phyloP scores from a whole-genome alignment of 2,113 vertebrate genomes.

The Nerophis ophidion region DNA sequence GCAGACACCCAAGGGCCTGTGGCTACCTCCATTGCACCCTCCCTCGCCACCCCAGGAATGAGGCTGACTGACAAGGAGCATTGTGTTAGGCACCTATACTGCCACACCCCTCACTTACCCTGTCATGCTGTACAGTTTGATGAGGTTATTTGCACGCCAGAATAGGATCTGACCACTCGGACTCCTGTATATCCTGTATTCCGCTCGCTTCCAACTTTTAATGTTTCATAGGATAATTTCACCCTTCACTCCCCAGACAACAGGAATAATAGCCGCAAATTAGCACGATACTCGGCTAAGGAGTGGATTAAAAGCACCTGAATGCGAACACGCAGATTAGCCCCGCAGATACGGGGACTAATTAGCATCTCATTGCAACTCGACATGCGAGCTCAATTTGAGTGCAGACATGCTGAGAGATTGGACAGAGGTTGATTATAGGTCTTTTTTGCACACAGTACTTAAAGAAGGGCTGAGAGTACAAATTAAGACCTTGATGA shows the following conservation, averaged over 20 bases:
- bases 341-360: constrained; percentile 62
- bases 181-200: constrained; percentile 20
- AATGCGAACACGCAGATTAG: constrained; percentile 66
- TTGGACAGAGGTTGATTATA: constrained; percentile 68
- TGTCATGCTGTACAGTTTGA: constrained; percentile 70
- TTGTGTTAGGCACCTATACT: constrained; percentile 81
- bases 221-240: constrained; percentile 38
- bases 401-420: constrained; percentile 63
- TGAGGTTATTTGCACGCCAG: constrained; percentile 64
- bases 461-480: constrained; percentile 62
- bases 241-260: constrained; percentile 35
- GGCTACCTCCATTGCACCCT: constrained; percentile 62
- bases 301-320: constrained; percentile 68
- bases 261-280: constrained; percentile 44
- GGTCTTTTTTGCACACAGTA: constrained; percentile 65
- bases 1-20: constrained; percentile 69
- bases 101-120: constrained; percentile 87
- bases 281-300: constrained; percentile 42
- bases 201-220: constrained; percentile 29
- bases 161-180: constrained; percentile 40
- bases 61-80: constrained; percentile 81
- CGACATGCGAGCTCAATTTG: constrained; percentile 61
- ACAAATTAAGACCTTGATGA: constrained; percentile 68
- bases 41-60: constrained; percentile 79
- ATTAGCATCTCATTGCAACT: constrained; percentile 70